Conservation (phyloP, 2,888 invertebrate species). For the Carcina quercana region DNA sequence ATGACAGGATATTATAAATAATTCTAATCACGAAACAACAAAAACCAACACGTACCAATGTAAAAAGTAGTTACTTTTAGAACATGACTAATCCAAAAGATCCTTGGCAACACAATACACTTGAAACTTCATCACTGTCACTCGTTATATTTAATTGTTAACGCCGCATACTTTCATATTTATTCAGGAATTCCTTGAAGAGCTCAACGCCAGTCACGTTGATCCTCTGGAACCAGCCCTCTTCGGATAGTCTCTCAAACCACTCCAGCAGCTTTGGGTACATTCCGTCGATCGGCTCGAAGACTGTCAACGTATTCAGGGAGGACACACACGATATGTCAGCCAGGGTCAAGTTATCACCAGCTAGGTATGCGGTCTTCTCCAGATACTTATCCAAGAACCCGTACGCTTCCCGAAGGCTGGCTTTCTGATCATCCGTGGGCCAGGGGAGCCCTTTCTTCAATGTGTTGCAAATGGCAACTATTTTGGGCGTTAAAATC, state of each 20-base stretch:
- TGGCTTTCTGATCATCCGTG: constrained; percentile 21
- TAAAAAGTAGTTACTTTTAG: no score
- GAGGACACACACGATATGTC: constrained; percentile 38
- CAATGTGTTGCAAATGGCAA: constrained; percentile 23
- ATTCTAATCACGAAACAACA: no score
- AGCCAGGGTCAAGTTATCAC: constrained; percentile 30
- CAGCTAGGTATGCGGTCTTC: constrained; percentile 23
- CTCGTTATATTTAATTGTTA: no score
- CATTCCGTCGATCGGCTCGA: constrained; percentile 25
- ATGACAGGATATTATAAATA: no score
- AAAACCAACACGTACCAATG: no score
- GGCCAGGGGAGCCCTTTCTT: constrained; percentile 14
- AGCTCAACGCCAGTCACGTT: constrained; percentile 28
- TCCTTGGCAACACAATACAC: no score
- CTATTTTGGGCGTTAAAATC: constrained; percentile 31
- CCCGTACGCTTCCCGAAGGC: constrained; percentile 31
- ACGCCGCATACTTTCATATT: no score
- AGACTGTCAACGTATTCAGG: constrained; percentile 26
- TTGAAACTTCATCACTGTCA: no score
- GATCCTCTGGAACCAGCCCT: constrained; percentile 29
- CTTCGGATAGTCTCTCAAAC: constrained; percentile 25
- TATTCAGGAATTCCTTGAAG: constrained; percentile 24
- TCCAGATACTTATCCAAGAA: constrained; percentile 32
- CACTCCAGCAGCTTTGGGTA: constrained; percentile 25
- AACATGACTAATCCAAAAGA: no score